These are phyloP conservation scores for Orcinus orca DNA, from an alignment of 2,113 vertebrate genomes.

Conservation along the genomic window DNA sequence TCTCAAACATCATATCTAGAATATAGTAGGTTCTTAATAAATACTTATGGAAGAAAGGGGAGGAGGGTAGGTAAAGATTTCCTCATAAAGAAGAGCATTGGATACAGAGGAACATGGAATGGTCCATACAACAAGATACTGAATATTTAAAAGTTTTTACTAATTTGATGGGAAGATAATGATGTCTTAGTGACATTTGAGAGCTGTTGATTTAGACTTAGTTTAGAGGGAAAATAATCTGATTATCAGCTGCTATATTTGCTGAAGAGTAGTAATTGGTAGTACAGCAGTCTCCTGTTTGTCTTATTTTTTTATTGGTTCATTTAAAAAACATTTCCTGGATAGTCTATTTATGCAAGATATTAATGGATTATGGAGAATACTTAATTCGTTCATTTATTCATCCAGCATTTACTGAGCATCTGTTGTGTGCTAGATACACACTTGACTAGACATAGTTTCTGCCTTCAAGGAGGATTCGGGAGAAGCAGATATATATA, in stretches of 20 bases:
- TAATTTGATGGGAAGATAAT: background rate
- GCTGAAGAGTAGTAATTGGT: background rate
- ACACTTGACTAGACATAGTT: background rate
- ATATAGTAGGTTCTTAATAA: background rate
- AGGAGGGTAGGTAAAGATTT: background rate
- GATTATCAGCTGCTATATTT: constrained; percentile 11
- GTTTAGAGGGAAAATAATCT: background rate
- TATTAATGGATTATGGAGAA: background rate
- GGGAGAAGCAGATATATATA: background rate
- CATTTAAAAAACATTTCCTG: background rate
- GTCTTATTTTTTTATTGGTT: background rate
- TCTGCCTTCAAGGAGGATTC: background rate
- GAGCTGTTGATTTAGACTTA: background rate
- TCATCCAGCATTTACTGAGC: background rate
- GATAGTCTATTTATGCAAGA: background rate
- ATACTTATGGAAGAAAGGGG: background rate
- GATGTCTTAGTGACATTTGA: background rate
- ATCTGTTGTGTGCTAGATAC: background rate
- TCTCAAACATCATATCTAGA: background rate
- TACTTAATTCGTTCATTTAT: background rate
- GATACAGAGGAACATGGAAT: background rate
- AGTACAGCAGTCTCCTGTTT: background rate
- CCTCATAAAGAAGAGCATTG: background rate
- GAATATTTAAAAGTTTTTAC: background rate
- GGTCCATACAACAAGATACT: background rate